Conservation (phyloP, 2,113 vertebrate species). For the Acrocephalus arundinaceus region DNA sequence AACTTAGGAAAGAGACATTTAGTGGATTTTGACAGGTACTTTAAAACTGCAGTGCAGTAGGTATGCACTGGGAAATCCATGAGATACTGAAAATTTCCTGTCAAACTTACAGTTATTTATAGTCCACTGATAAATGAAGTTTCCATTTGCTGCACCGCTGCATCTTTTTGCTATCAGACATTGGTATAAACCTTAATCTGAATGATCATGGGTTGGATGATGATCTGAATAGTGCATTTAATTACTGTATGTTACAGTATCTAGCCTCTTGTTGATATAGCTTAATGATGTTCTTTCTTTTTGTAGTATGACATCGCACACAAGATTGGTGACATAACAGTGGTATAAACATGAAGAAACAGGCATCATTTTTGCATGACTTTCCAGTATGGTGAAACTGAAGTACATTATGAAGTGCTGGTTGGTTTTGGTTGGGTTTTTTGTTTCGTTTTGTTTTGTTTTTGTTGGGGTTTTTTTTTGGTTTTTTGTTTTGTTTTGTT, state of each 20-base stretch:
- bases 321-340: constrained; percentile 75
- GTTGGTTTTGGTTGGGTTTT: neutral
- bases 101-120: neutral
- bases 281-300: constrained; percentile 69
- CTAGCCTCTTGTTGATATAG: neutral
- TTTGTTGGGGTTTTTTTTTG: too few relatives aligned
- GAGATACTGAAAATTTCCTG: neutral
- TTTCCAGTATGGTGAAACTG: constrained; percentile 68
- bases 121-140: neutral
- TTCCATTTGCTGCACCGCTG: neutral
- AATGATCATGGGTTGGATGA: neutral
- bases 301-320: constrained; percentile 72
- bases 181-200: neutral
- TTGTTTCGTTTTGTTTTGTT: too few relatives aligned
- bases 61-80: neutral
- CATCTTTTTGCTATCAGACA: neutral
- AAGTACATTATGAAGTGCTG: constrained; percentile 62
- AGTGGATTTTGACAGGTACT: neutral
- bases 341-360: constrained; percentile 75
- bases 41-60: neutral
- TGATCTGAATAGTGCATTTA: neutral
- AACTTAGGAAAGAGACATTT: neutral
- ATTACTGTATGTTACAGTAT: neutral
- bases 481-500: too few relatives aligned
- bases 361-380: constrained; percentile 55